These are phyloP conservation scores for Simalia tracyae DNA, from an alignment of 2,797 vertebrate species.

Conservation along the genomic window DNA sequence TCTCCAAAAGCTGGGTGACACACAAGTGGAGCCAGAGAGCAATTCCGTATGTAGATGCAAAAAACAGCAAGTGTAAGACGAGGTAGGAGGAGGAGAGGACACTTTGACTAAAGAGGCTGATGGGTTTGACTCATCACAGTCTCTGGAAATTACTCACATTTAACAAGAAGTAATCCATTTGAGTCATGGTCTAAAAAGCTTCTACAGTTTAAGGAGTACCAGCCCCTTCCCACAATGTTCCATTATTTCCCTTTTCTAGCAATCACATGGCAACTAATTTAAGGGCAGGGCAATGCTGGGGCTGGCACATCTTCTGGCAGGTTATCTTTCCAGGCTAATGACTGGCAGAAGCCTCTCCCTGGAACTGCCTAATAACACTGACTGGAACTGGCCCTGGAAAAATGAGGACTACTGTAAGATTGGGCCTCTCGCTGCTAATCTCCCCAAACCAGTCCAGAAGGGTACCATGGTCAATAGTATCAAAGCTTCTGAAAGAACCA, in stretches of 20 bases:
- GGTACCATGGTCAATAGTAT: too few relatives aligned
- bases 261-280: not conserved
- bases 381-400: slow-evolving; percentile 35
- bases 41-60: too few relatives aligned
- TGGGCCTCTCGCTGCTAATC: too few relatives aligned
- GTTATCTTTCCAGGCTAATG: not conserved
- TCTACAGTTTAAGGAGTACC: not conserved
- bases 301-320: slow-evolving; percentile 4
- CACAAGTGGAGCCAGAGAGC: too few relatives aligned
- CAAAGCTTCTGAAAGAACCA: too few relatives aligned
- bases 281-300: slow-evolving; percentile 19
- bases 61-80: not conserved
- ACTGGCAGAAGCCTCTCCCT: slow-evolving; percentile 15
- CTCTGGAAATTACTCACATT: not conserved
- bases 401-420: not conserved
- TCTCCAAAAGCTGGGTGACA: too few relatives aligned
- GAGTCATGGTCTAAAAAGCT: not conserved
- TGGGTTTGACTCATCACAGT: not conserved
- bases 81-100: not conserved
- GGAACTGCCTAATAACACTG: not conserved
- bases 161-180: not conserved
- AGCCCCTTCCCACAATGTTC: not conserved
- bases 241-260: slow-evolving; percentile 9
- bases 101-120: not conserved
- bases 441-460: too few relatives aligned